Conservation (phyloP, 2,888 invertebrate species). For the Oxyteleia sp. region DNA sequence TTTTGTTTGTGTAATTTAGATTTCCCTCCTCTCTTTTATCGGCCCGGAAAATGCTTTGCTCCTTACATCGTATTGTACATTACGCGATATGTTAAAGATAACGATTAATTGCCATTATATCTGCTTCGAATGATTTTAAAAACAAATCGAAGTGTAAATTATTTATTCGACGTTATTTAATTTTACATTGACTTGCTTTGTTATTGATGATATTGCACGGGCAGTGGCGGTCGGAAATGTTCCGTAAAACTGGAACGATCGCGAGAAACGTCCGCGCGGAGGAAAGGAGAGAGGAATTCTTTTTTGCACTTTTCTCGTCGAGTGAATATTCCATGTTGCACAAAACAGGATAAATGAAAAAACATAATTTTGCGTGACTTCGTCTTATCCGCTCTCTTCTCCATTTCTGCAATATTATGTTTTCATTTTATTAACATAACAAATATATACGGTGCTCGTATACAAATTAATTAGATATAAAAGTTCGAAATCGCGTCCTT, state of each 20-base stretch:
- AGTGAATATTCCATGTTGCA: slow-evolving; percentile 7
- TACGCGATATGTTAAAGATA: slow-evolving; percentile 67
- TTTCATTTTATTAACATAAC: slow-evolving; percentile 8
- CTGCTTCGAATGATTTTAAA: not conserved
- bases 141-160: not conserved
- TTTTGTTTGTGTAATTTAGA: not conserved
- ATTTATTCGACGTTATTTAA: slow-evolving; percentile 8
- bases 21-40: slow-evolving; percentile 11
- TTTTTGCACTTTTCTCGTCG: not conserved
- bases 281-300: too few species aligned
- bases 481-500: not conserved
- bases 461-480: slow-evolving; percentile 16
- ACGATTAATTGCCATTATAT: slow-evolving; percentile 49
- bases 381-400: not conserved
- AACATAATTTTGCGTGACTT: slow-evolving; percentile 8
- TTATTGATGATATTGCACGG: slow-evolving; percentile 1
- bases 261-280: not conserved
- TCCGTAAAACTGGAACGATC: slow-evolving; percentile 1
- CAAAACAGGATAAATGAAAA: not conserved
- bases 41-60: not conserved
- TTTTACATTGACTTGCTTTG: slow-evolving; percentile 15
- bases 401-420: not conserved
- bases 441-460: slow-evolving; percentile 10
- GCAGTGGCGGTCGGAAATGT: not conserved
- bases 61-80: slow-evolving; percentile 52